These are phyloP conservation scores for Psittacula echo DNA, from an alignment of 2,797 vertebrate species.

Conservation along the genomic window DNA sequence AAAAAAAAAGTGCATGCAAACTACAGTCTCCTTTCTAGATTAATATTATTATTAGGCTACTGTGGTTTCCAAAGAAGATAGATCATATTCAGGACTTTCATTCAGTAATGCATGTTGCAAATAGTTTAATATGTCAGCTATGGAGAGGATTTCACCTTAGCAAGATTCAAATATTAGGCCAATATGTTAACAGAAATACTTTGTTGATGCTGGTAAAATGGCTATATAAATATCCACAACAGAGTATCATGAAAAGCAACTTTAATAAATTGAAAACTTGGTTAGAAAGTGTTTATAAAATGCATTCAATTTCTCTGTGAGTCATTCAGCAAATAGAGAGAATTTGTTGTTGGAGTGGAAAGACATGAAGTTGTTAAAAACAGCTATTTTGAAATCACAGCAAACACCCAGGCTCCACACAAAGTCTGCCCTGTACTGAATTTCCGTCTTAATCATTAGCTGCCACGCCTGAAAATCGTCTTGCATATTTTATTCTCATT, in stretches of 20 bases:
- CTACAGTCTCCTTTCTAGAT: not conserved
- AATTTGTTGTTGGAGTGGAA: not conserved
- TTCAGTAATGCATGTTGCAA: not conserved
- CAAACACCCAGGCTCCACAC: not conserved
- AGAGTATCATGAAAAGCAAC: not conserved
- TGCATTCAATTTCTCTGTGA: not conserved
- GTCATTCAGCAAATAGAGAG: not conserved
- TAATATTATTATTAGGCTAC: not conserved
- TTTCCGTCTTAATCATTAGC: not conserved
- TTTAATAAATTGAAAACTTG: not conserved
- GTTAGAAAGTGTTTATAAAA: not conserved
- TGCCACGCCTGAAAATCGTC: not conserved
- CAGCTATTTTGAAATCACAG: not conserved
- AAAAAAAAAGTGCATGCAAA: not conserved
- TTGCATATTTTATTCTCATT: conserved; percentile 25
- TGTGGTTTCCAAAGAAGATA: not conserved
- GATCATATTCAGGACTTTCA: not conserved
- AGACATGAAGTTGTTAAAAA: not conserved
- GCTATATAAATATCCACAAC: not conserved
- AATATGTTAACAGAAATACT: not conserved
- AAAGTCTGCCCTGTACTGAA: not conserved
- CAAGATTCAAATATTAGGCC: conserved; percentile 22
- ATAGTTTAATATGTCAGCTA: conserved; percentile 19
- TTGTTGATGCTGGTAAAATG: not conserved
- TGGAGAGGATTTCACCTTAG: conserved; percentile 6